These are phyloP conservation scores for Solea solea DNA, from an alignment of 2,113 vertebrate genomes.

Conservation along the genomic window DNA sequence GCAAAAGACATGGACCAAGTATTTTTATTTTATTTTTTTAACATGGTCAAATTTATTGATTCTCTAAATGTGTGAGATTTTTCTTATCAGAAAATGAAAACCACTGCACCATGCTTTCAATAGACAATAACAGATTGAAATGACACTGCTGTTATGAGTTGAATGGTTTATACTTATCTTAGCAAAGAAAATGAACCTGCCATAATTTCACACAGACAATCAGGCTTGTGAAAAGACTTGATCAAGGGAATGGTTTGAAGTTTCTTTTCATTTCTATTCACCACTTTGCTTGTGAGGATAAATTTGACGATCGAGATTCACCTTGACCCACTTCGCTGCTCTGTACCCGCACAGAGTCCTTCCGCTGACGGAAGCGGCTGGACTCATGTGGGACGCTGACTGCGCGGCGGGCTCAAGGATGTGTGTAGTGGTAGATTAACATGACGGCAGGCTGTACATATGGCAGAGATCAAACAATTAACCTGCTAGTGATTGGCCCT, in stretches of 20 bases:
- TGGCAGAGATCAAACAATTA: constrained; percentile 81
- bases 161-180: too few species aligned
- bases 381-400: constrained; percentile 16
- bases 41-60: not conserved
- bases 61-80: too few species aligned
- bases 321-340: constrained; percentile 52
- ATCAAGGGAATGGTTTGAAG: not conserved
- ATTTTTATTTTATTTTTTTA: too few species aligned
- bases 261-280: not conserved
- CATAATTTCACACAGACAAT: not conserved
- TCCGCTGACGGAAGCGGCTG: constrained; percentile 37
- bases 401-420: constrained; percentile 14
- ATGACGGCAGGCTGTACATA: constrained; percentile 68
- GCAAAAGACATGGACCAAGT: too few species aligned
- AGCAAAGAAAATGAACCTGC: not conserved
- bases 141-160: too few species aligned
- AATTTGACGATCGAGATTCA: constrained; percentile 34
- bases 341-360: constrained; percentile 14
- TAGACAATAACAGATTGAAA: too few species aligned
- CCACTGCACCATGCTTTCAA: too few species aligned
- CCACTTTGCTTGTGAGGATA: not conserved
- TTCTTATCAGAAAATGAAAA: too few species aligned
- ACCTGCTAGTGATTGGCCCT: constrained; percentile 74
- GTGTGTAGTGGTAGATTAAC: constrained; percentile 56
- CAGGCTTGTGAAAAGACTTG: not conserved